These are phyloP conservation scores for Hymenochirus boettgeri DNA, from an alignment of 2,113 vertebrate species.

Conservation along the genomic window DNA sequence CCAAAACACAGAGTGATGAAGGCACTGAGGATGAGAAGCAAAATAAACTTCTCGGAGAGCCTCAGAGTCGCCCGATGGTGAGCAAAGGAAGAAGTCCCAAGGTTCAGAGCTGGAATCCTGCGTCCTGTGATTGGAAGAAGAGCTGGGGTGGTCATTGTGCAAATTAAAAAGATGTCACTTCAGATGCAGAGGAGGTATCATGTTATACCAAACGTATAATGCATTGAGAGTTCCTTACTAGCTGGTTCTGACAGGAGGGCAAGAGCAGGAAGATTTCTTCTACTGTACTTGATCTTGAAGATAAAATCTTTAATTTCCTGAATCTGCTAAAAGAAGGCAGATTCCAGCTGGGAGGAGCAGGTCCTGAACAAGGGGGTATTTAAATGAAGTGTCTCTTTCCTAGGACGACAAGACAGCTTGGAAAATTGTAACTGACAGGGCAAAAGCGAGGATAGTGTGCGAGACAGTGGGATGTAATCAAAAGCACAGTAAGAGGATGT, in stretches of 20 bases:
- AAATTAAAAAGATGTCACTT: background rate
- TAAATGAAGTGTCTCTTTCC: no score
- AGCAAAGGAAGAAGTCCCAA: slow-evolving; percentile 84
- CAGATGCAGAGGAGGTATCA: slow-evolving; percentile 2
- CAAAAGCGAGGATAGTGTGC: background rate
- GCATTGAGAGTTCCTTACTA: slow-evolving; percentile 15
- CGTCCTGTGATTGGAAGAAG: slow-evolving; percentile 93
- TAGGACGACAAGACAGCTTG: no score
- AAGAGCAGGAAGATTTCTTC: background rate
- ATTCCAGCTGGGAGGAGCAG: background rate
- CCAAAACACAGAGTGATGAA: slow-evolving; percentile 98
- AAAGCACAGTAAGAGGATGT: background rate
- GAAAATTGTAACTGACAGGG: background rate
- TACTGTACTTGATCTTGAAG: background rate
- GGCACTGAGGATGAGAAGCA: slow-evolving; percentile 98
- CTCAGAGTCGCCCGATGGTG: slow-evolving; percentile 92
- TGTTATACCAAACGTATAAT: slow-evolving; percentile 29
- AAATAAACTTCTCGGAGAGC: slow-evolving; percentile 97
- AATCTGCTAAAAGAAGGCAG: background rate
- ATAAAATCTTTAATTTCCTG: no score
- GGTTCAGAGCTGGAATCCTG: slow-evolving; percentile 82
- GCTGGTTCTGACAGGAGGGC: background rate
- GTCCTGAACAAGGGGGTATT: no score
- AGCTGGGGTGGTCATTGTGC: slow-evolving; percentile 86
- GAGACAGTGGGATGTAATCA: background rate